A percentile compares a stretch with the other conserved stretches of the same genome.
These are phyloP conservation scores for Drosophila paramelanica DNA, from an alignment of 2,888 invertebrate genomes.

Conservation along the genomic window DNA sequence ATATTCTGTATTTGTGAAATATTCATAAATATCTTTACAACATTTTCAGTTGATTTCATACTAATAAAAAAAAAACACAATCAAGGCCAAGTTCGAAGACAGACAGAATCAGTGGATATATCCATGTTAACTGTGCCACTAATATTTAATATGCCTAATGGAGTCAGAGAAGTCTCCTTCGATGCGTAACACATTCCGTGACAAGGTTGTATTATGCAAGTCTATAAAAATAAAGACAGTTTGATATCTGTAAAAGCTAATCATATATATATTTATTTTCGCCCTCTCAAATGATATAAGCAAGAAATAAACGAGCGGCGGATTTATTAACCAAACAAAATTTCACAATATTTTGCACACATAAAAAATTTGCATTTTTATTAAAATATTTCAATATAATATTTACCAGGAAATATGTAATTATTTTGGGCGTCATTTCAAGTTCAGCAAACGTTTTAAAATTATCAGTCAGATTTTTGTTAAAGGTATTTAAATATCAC, in stretches of 20 bases:
- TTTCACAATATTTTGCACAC: not conserved
- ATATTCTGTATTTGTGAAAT: too few species aligned
- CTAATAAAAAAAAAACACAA: too few species aligned
- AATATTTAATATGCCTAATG: not conserved
- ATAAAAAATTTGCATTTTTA: not conserved
- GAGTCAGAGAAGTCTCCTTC: not conserved
- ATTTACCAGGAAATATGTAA: slow-evolving; percentile 82
- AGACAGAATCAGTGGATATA: not conserved
- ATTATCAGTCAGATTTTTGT: slow-evolving; percentile 57
- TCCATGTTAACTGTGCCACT: not conserved
- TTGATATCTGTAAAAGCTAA: not conserved
- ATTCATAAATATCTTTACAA: too few species aligned
- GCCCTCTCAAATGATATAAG: slow-evolving; percentile 7
- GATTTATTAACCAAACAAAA: not conserved
- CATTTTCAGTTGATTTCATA: too few species aligned
- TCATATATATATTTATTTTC: not conserved
- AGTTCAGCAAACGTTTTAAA: slow-evolving; percentile 4
- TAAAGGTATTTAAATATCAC: slow-evolving; percentile 58
- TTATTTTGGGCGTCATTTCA: slow-evolving; percentile 81
- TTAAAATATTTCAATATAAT: not conserved
- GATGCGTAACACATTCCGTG: not conserved
- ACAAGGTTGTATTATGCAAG: not conserved
- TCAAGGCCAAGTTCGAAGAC: not conserved
- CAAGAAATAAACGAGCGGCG: not conserved
- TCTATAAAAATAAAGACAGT: not conserved